Evolutionary conservation across 1,140 invertebrate genomes (phyloP).

Genomic region (Drosophila watanabei): DNA sequence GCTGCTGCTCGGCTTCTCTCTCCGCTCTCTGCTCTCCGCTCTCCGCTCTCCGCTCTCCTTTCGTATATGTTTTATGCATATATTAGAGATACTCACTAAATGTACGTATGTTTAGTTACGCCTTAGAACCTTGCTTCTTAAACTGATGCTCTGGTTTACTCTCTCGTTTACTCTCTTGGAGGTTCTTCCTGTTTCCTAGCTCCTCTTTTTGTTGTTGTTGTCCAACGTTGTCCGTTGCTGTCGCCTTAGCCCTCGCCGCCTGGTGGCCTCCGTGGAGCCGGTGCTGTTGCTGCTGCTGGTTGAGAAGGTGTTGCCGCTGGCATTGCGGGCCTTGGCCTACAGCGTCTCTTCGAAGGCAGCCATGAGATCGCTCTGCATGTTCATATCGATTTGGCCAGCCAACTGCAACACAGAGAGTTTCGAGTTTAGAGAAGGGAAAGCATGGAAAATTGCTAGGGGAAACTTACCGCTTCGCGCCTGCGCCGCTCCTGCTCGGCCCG

Average conservation of each 20-base stretch:
- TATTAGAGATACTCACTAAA: slow-evolving; percentile 50
- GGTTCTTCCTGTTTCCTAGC: slow-evolving; percentile 13
- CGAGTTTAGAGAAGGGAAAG: neutral
- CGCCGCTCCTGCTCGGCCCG: slow-evolving; percentile 95
- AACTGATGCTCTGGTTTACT: slow-evolving; percentile 18
- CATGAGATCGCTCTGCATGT: slow-evolving; percentile 99
- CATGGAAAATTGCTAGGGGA: rapidly evolving
- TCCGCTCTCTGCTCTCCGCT: neutral
- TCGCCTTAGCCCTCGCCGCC: slow-evolving; percentile 17
- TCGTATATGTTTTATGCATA: slow-evolving; percentile 36
- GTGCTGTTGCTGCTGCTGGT: slow-evolving; percentile 2
- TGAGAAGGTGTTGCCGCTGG: neutral
- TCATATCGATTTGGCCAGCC: slow-evolving; percentile 98
- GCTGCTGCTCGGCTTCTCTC: neutral
- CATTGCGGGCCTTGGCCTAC: slow-evolving; percentile 86
- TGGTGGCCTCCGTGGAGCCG: neutral
- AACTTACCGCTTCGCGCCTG: slow-evolving; percentile 95
- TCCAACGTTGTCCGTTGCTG: slow-evolving; percentile 33
- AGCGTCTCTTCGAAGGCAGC: slow-evolving; percentile 98
- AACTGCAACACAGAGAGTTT: slow-evolving; percentile 88
- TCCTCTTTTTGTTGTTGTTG: slow-evolving; percentile 5
- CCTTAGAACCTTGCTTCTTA: slow-evolving; percentile 44
- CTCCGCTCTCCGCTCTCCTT: slow-evolving; percentile 9
- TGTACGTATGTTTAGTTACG: slow-evolving; percentile 48
- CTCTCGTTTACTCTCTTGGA: slow-evolving; percentile 16